Base-by-base conservation (phyloP, 2,113 vertebrate species). In the Calypte anna region DNA sequence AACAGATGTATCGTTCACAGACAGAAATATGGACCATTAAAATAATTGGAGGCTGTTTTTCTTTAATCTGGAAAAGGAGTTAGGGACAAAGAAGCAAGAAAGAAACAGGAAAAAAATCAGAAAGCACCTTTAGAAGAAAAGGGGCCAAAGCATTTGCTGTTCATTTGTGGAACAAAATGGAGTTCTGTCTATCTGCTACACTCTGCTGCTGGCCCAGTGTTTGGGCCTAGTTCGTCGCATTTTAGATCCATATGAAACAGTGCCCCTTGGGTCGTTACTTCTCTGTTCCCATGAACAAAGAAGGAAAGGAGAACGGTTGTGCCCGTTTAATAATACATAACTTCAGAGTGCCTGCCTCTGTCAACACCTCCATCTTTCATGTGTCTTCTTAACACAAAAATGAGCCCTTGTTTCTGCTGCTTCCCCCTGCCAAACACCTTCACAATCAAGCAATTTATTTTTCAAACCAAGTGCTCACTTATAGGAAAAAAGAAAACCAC, bases 31-130 rank as follows among this genome's bases (percentile, higher is more conserved):
- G 12, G 44, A 70, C 27, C 55, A 43, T 63, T 91, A 90, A 82
- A 91, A 78, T 79, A 90, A 94, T 88, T 6, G 36, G 48, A 88
- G 24, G 24, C 4, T 81, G 33, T 83, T 94, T 91, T 83, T 81
- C 51, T 50, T 88, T 48, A 86, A 77, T 83, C n/a, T 81, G 53
- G 51, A 70, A 25, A 69, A 31, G 8, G 30, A 48, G 28, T 55
- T 79, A 20, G 76, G 23, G n/a, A 72, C 38, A 77, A 2, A 30
- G 12, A 88, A 68, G 1, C 5, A 6, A 85, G 46, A 63, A 75
- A 72, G 36, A 80, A 82, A 66, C 2, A 58, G 13, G 27, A 64
- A 83, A 92, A 92, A 64, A 63, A 77, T 3, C 9, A 76, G 69
- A 82, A 78, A 93, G 23, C 23, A 75, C 16, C 24, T 20, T 48